Conservation (phyloP, 2,113 vertebrate genomes). For the Calyptomena viridis region DNA sequence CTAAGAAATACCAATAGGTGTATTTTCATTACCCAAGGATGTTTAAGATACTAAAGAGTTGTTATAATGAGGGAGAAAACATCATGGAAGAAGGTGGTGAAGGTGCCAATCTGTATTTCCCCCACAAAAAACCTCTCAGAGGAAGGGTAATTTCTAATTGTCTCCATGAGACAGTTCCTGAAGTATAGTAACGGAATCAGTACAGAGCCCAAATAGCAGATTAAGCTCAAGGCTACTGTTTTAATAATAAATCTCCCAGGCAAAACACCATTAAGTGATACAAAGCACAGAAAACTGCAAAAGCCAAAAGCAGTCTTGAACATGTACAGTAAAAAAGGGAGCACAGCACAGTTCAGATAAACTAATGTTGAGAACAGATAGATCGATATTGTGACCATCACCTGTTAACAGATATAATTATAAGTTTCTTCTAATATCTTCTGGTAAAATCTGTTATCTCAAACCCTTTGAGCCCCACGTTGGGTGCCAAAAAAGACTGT, state of each 20-base stretch:
- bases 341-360: background rate
- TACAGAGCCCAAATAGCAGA: background rate
- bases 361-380: background rate
- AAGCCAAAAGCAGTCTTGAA: background rate
- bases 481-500: background rate
- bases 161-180: background rate
- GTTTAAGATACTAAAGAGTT: background rate
- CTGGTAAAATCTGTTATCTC: background rate
- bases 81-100: background rate
- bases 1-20: background rate
- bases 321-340: background rate
- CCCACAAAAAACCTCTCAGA: background rate
- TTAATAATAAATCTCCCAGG: background rate
- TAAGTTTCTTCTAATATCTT: background rate
- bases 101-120: background rate
- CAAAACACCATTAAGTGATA: background rate
- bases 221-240: background rate
- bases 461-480: background rate
- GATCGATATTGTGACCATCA: too few relatives aligned
- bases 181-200: background rate
- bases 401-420: too few relatives aligned
- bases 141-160: too few relatives aligned
- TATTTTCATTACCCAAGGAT: background rate
- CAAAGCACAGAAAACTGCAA: background rate
- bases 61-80: background rate